Conservation (phyloP, 2,888 invertebrate species). For the Nycteola revayana region DNA sequence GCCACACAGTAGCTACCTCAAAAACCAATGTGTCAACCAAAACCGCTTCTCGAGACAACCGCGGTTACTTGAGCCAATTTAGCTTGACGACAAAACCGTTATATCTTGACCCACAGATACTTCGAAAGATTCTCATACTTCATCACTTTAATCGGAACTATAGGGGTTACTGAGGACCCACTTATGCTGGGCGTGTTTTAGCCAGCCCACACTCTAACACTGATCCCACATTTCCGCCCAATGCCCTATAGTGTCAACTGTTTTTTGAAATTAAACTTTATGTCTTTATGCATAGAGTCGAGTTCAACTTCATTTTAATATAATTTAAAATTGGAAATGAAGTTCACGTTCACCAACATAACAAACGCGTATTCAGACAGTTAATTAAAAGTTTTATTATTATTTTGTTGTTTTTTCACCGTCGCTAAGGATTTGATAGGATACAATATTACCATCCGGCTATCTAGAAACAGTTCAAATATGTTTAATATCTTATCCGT, state of each 20-base stretch:
- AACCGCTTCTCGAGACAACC: conserved; percentile 59
- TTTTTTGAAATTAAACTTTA: conserved; percentile 45
- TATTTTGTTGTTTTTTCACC: too few relatives aligned
- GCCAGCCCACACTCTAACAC: conserved; percentile 61
- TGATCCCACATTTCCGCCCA: conserved; percentile 75
- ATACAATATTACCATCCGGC: too few relatives aligned
- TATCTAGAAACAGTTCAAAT: too few relatives aligned
- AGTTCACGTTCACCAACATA: conserved; percentile 9
- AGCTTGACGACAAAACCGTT: conserved; percentile 52
- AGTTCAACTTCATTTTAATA: conserved; percentile 6
- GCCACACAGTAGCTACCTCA: conserved; percentile 30
- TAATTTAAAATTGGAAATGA: conserved; percentile 11
- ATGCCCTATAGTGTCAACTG: conserved; percentile 54
- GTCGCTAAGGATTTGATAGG: too few relatives aligned
- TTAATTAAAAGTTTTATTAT: not conserved
- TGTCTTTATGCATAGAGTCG: conserved; percentile 22
- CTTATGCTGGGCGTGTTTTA: conserved; percentile 50
- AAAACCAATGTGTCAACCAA: conserved; percentile 51
- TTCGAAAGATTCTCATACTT: conserved; percentile 31
- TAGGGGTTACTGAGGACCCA: conserved; percentile 43
- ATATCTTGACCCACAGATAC: conserved; percentile 47
- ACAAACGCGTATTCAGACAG: conserved; percentile 1
- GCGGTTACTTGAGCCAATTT: conserved; percentile 77
- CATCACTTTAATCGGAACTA: conserved; percentile 34
- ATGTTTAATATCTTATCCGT: too few relatives aligned